Evolutionary conservation across 1,140 invertebrate species (phyloP), one percentile per base, ranked within the genome.

Genomic region (Paracyclopina nana): DNA sequence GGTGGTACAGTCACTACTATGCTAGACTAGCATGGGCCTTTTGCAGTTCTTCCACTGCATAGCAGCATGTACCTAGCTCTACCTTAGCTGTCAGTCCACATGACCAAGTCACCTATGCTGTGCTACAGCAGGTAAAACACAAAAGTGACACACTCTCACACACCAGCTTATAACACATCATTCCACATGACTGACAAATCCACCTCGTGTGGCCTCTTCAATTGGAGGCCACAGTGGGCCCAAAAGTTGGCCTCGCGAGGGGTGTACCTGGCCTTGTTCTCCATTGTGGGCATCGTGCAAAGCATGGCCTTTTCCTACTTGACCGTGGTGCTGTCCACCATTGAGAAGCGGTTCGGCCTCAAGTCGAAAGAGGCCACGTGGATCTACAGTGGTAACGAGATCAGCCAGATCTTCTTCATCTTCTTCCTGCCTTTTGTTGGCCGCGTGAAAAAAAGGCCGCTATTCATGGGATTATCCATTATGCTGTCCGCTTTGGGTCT

Each of bases 371-470:
- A 50, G 9, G 30, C 28, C 1, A 31, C 48, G 20, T 50, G 48
- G 48, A 20, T 50, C 16, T 50, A 42, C 28, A 43, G 29, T 4
- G 48, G 48, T n/a, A 50, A 50, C 48, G 48, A 50, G 26, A 50
- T 50, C 16, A 50, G 48, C 24, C 48, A 50, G 34, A 29, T 38
- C 31, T 50, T 38, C 26, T 50, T 50, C 28, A 25, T 50, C 2
- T 12, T 50, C 14, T n/a, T 25, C 14, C 22, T 50, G 11, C 48
- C 48, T 3, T 50, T 50, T 25, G 18, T 50, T 2, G 29, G 30
- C 14, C n/a, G 22, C 2, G 34, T 50, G 9, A 25, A 29, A 6
- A 38, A 40, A 5, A n/a, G 48, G 22, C 26, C 48, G 16, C 28
- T 50, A 12, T 50, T 16, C 8, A 50, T 41, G 34, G 29, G 30